Percentiles rank a stretch among this genome's conserved stretches.
Evolutionary conservation across 2,113 vertebrate genomes (phyloP).

Genomic region (Morphnarchus princeps): DNA sequence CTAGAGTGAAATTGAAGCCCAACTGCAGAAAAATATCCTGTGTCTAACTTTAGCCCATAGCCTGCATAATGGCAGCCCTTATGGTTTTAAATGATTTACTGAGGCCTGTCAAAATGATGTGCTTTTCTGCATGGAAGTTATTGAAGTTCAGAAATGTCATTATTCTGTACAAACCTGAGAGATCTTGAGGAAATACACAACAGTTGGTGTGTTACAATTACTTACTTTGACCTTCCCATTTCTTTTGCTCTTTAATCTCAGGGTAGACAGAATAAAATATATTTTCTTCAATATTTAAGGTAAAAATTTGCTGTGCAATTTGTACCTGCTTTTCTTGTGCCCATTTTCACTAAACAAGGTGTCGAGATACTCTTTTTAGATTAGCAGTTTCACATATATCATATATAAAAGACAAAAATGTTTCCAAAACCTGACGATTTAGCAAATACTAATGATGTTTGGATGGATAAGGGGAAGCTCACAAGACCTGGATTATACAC

Average conservation of each 20-base stretch:
- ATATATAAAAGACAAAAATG: not conserved
- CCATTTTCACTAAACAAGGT: not conserved
- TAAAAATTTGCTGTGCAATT: not conserved
- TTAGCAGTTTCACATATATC: not conserved
- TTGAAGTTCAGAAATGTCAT: slow-evolving; percentile 12
- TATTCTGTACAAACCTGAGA: not conserved
- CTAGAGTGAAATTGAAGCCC: slow-evolving; percentile 35
- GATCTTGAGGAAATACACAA: not conserved
- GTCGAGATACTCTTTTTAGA: not conserved
- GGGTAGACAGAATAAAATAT: not conserved
- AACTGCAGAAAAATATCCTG: slow-evolving; percentile 49
- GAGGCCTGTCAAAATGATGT: slow-evolving; percentile 7
- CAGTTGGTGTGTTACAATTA: not conserved
- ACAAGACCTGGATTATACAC: not conserved
- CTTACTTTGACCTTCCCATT: not conserved
- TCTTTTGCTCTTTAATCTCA: not conserved
- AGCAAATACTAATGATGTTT: not conserved
- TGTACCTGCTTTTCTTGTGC: not conserved
- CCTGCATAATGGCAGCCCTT: slow-evolving; percentile 28
- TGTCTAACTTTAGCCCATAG: slow-evolving; percentile 14
- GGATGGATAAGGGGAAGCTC: not conserved
- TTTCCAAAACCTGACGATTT: not conserved
- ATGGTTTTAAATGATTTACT: slow-evolving; percentile 51
- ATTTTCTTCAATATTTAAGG: not conserved
- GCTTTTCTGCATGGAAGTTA: not conserved